A percentile compares a stretch with the other conserved stretches of the same genome.
phyloP scores from a whole-genome alignment of 2,888 invertebrate species.

The Philopedon plagiatum region DNA sequence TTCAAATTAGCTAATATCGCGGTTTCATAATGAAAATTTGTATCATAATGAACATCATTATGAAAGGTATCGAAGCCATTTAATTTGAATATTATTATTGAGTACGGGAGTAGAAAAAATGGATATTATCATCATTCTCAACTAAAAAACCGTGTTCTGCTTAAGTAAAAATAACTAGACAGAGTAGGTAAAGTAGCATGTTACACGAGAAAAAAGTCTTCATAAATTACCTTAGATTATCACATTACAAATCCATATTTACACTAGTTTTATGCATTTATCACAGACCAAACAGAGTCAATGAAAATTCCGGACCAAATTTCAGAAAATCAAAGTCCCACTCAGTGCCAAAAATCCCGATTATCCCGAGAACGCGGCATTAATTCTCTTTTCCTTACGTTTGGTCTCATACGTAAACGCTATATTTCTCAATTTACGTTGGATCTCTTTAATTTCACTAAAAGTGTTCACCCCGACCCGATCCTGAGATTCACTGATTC shows the following conservation, averaged over 20 bases:
- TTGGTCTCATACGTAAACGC: conserved; percentile 58
- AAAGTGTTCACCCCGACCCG: conserved; percentile 59
- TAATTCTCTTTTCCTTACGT: conserved; percentile 47
- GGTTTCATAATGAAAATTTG: too few relatives aligned
- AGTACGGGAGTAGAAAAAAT: too few relatives aligned
- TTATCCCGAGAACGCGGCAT: conserved; percentile 35
- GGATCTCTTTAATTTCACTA: conserved; percentile 66
- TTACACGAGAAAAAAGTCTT: not conserved
- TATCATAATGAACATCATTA: too few relatives aligned
- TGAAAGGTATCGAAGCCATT: too few relatives aligned
- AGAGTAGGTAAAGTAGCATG: too few relatives aligned
- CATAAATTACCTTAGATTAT: conserved; percentile 33
- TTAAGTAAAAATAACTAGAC: too few relatives aligned
- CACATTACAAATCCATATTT: conserved; percentile 40
- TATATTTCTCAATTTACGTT: conserved; percentile 66
- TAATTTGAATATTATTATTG: too few relatives aligned
- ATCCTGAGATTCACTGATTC: conserved; percentile 48
- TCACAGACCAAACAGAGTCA: conserved; percentile 25
- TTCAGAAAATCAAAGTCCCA: conserved; percentile 26
- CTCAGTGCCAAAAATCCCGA: conserved; percentile 44
- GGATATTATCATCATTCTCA: too few relatives aligned
- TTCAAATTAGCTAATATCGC: too few relatives aligned
- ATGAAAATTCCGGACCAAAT: conserved; percentile 8
- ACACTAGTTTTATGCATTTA: conserved; percentile 23
- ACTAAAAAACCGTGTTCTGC: too few relatives aligned